phyloP scores from a whole-genome alignment of 2,797 vertebrate genomes.

The Limnodromus scolopaceus region DNA sequence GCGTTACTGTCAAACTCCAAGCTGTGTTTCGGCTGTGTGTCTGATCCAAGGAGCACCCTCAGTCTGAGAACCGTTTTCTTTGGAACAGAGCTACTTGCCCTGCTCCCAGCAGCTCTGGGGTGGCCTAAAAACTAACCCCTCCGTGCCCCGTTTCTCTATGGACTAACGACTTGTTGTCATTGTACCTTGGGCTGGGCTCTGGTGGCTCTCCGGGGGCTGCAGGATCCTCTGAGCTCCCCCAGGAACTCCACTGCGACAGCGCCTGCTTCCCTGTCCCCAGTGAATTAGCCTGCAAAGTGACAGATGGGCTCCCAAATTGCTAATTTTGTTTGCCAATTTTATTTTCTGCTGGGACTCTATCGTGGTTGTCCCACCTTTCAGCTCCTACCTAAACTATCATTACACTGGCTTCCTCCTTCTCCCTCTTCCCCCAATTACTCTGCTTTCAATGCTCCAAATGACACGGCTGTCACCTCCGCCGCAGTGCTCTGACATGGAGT shows the following conservation, averaged over 20 bases:
- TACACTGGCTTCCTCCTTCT: neutral
- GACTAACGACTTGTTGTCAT: too few relatives aligned
- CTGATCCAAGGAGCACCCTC: neutral
- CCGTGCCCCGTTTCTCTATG: rapidly evolving
- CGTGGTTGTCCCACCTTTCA: neutral
- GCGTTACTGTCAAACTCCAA: rapidly evolving
- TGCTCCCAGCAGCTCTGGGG: neutral
- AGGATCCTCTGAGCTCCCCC: neutral
- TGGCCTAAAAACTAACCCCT: rapidly evolving
- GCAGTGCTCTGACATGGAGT: neutral
- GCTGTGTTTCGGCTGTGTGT: neutral
- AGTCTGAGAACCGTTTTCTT: neutral
- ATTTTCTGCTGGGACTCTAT: neutral
- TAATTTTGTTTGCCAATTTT: neutral
- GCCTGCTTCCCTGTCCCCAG: neutral
- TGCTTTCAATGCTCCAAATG: neutral
- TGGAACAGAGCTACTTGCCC: neutral
- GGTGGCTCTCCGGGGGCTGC: too few relatives aligned
- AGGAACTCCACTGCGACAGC: rapidly evolving
- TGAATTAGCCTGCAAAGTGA: neutral
- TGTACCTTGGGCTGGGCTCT: neutral
- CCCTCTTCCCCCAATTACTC: rapidly evolving
- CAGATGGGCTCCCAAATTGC: neutral
- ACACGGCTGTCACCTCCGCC: neutral
- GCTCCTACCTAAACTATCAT: neutral